Conservation (phyloP, 2,888 invertebrate species). For the Rotaria magnacalcarata region DNA sequence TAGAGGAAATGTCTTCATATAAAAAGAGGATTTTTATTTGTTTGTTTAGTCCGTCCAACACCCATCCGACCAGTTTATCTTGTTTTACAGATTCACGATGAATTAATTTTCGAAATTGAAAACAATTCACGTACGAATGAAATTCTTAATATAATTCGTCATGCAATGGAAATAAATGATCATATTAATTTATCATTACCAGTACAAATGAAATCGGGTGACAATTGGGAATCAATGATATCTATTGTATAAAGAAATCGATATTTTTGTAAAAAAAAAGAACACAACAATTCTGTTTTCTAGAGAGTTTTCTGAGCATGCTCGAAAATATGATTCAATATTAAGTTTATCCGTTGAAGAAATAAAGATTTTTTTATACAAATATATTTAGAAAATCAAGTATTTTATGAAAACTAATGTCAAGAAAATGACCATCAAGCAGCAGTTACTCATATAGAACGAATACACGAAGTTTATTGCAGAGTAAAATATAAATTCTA, state of each 20-base stretch:
- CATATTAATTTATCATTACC: background rate
- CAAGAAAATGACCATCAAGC: too few relatives aligned
- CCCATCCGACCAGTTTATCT: conserved; percentile 62
- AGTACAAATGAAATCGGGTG: conserved; percentile 11
- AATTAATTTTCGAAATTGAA: conserved; percentile 81
- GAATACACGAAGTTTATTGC: too few relatives aligned
- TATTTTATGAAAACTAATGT: too few relatives aligned
- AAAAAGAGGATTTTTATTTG: background rate
- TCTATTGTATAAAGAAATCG: background rate
- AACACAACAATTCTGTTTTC: background rate
- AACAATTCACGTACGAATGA: background rate
- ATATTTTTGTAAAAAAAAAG: background rate
- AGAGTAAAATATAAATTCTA: too few relatives aligned
- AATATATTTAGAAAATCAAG: background rate
- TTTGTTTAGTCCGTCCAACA: conserved; percentile 16
- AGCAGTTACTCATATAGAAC: too few relatives aligned
- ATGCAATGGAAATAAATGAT: conserved; percentile 2
- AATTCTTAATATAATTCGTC: background rate
- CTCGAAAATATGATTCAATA: background rate
- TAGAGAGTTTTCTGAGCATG: background rate
- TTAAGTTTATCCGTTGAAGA: background rate
- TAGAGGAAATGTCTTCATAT: too few relatives aligned
- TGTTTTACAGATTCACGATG: conserved; percentile 88
- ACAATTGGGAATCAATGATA: conserved; percentile 15
- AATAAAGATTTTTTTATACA: background rate